Evolutionary conservation across 1,140 invertebrate species (phyloP), one percentile per base, ranked within the genome.

Genomic region (Druon quercuslanigerum): DNA sequence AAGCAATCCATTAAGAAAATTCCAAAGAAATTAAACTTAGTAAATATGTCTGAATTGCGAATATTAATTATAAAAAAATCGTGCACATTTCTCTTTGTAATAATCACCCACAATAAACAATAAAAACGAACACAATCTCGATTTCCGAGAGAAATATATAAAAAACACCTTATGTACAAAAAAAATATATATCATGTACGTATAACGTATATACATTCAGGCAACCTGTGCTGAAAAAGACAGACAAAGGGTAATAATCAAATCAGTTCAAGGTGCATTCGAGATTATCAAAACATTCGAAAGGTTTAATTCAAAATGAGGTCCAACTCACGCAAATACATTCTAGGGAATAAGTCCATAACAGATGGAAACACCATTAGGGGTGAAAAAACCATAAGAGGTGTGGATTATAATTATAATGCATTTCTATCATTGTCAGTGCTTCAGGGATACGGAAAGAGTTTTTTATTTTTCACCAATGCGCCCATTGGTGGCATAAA

Each of bases 211-310:
- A 74, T 83, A 79, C 80, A 76, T 75, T 86, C 85, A 88, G 85
- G 85, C 88, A 89, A 86, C 86, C 84, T 87, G 85, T 88, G 88
- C 85, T 88, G 86, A 77, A 87, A 87, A 79, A 81, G 72, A 83
- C 66, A 77, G 72, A 83, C 66, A 81, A 20, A 79, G 78, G 56
- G 78, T 56, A 76, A 73, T 80, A 33, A 71, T 70, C 16, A 40
- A 82, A 82, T 72, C 52, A 51, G 52, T 79, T 54, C 72, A 81
- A 80, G 78, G 79, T 82, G 77, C 83, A 83, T 81, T 81, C 80
- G 82, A 82, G 79, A 82, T 76, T 75, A 40, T 66, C 6, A 40
- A 66, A 66, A 66, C 60, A 66, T 66, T 66, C 60, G 60, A 19
- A 40, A 33, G 25, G 40, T 14, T n/a, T n/a, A 40, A 40, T 46